A percentile compares a stretch with the other conserved stretches of the same genome.
These are phyloP conservation scores for Chascanopsetta lugubris DNA, from an alignment of 2,113 vertebrate genomes.

Conservation along the genomic window DNA sequence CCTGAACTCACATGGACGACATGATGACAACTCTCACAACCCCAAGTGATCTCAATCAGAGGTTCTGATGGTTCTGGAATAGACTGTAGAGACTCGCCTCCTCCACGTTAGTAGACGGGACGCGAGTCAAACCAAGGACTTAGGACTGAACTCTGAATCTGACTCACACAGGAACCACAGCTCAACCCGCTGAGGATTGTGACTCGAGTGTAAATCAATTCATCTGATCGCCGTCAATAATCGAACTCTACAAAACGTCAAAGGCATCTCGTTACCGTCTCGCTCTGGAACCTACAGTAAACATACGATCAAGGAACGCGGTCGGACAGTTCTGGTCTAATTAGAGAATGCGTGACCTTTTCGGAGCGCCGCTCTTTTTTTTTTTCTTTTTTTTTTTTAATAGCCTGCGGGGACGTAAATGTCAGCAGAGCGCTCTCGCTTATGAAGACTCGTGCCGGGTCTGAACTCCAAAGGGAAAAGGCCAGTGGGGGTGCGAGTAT, in stretches of 20 bases:
- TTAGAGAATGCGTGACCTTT: constrained; percentile 57
- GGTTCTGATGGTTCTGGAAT: no score
- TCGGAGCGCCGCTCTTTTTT: constrained; percentile 25
- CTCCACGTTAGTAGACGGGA: no score
- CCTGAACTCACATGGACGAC: no score
- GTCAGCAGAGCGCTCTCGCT: constrained; percentile 35
- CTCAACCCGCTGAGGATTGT: no score
- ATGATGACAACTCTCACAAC: no score
- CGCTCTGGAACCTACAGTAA: not conserved
- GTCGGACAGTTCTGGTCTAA: constrained; percentile 15
- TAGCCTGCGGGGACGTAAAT: constrained; percentile 46
- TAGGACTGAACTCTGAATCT: no score
- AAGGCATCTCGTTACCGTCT: not conserved
- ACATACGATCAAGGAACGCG: constrained; percentile 4
- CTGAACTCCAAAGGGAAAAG: constrained; percentile 31
- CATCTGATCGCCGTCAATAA: not conserved
- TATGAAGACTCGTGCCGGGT: constrained; percentile 10
- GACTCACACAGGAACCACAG: no score
- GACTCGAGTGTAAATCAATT: no score
- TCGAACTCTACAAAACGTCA: not conserved
- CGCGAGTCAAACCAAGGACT: no score
- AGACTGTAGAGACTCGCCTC: no score
- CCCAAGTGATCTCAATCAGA: no score
- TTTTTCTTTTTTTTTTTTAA: constrained; percentile 43
- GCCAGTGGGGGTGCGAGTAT: not conserved